Evolutionary conservation across 2,113 vertebrate genomes (phyloP), one percentile per base, ranked within the genome.

Genomic region (Labeo rohita): DNA sequence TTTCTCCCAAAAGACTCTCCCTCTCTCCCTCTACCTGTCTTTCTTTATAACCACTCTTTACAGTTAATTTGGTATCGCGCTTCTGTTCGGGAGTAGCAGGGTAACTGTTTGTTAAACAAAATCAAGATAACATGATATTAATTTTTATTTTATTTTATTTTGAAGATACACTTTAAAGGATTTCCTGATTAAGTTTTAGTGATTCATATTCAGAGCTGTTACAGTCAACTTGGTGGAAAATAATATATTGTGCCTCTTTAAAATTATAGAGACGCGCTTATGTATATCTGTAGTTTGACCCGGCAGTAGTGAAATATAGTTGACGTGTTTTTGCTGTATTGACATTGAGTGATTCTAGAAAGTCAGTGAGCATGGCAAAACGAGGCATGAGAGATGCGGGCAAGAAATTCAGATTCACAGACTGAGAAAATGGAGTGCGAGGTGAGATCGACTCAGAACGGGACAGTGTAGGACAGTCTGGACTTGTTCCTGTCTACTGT

Each of bases 1-100:
- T 80, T 34, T 47, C 79, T 81, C 79, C 59, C 79, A 49, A 34
- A 49, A 80, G 79, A 81, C 85, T 59, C 36, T 76, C 70, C 79
- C 3, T 43, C 6, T 49, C 39, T 89, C 65, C 7, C 1, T 74
- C 43, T 85, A 34, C 65, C 61, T 83, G 74, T 84, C 77, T 79
- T 85, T 80, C 80, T 86, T 83, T 61, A 59, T 87, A 80, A 45
- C 43, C 39, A 80, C 45, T 66, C 43, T 28, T 34, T 47, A 63
- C 6, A 49, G 79, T 66, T 49, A 65, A 34, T 81, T 81, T 66
- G n/a, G n/a, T n/a, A 28, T 80, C 49, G 43, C 56, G 47, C 11
- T 47, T 81, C 43, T 34, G 21, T 28, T 65, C 12, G 2, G 59
- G 65, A 23, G 12, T 16, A 43, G 34, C 50, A 36, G 74, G 34